These are phyloP conservation scores for Tineola bisselliella DNA, from an alignment of 2,888 invertebrate genomes.

Conservation along the genomic window DNA sequence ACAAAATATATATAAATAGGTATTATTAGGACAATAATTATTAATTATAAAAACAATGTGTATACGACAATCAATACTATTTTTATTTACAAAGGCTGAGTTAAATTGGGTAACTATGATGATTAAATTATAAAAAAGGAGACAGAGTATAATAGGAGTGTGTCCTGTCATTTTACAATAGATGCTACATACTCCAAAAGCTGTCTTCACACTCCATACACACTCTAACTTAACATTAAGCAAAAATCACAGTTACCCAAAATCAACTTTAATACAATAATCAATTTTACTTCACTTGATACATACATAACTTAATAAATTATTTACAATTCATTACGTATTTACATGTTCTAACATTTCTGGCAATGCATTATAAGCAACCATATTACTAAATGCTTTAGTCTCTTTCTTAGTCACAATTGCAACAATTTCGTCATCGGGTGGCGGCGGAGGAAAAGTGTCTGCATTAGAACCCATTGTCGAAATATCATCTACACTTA, in stretches of 20 bases:
- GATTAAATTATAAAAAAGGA: too few relatives aligned
- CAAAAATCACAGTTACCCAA: too few relatives aligned
- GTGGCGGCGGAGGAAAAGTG: conserved; percentile 47
- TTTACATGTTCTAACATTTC: conserved; percentile 61
- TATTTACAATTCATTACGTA: conserved; percentile 22
- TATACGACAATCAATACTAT: too few relatives aligned
- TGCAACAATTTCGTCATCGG: conserved; percentile 60
- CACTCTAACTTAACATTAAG: too few relatives aligned
- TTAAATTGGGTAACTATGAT: too few relatives aligned
- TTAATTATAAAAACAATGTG: background rate
- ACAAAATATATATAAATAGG: background rate
- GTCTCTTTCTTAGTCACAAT: conserved; percentile 63
- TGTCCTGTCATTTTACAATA: too few relatives aligned
- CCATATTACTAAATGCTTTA: conserved; percentile 59
- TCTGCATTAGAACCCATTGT: conserved; percentile 37
- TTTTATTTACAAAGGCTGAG: too few relatives aligned
- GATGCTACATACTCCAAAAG: too few relatives aligned
- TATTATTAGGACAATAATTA: background rate
- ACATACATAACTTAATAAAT: background rate
- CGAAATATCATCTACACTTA: conserved; percentile 61
- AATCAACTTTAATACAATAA: too few relatives aligned
- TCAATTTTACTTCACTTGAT: too few relatives aligned
- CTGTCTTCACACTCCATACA: too few relatives aligned
- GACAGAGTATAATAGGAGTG: too few relatives aligned
- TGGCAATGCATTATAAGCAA: conserved; percentile 60